These are phyloP conservation scores for Stenchaetothrips biformis DNA, from an alignment of 2,888 invertebrate species.

Conservation along the genomic window DNA sequence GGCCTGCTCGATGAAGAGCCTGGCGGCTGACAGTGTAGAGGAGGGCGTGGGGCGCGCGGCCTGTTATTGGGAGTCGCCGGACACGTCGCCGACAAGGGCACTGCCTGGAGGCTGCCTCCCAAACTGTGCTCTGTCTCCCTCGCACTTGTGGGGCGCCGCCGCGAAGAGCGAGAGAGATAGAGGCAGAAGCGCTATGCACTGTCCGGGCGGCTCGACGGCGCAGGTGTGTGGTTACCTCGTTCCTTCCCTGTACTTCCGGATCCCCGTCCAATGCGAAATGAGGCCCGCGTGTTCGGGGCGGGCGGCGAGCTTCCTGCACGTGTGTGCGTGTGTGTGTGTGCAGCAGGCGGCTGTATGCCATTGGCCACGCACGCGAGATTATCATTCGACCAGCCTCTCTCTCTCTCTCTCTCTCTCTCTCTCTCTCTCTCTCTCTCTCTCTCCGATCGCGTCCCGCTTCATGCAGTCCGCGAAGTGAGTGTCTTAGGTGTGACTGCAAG, in stretches of 20 bases:
- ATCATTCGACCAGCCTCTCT: background rate
- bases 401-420: conserved; percentile 2
- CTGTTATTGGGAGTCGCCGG: no score
- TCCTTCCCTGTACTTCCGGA: background rate
- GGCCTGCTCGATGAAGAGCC: no score
- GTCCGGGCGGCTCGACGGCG: no score
- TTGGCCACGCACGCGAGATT: background rate
- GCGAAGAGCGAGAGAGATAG: no score
- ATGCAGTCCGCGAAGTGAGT: background rate
- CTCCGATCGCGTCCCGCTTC: background rate
- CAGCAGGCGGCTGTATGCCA: background rate
- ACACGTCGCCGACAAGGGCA: no score
- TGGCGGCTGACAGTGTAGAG: no score
- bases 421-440: background rate
- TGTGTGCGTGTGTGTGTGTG: background rate
- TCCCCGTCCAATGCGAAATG: background rate
- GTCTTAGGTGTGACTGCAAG: background rate
- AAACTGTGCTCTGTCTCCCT: no score
- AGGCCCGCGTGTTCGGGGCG: background rate
- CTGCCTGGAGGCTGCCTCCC: no score
- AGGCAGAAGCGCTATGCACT: no score
- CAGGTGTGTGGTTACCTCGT: background rate
- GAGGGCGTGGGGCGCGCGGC: no score
- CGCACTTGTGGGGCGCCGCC: no score
- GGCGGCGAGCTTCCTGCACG: background rate